These are phyloP conservation scores for Lacanobia wlatinum DNA, from an alignment of 2,888 invertebrate genomes.

Conservation along the genomic window DNA sequence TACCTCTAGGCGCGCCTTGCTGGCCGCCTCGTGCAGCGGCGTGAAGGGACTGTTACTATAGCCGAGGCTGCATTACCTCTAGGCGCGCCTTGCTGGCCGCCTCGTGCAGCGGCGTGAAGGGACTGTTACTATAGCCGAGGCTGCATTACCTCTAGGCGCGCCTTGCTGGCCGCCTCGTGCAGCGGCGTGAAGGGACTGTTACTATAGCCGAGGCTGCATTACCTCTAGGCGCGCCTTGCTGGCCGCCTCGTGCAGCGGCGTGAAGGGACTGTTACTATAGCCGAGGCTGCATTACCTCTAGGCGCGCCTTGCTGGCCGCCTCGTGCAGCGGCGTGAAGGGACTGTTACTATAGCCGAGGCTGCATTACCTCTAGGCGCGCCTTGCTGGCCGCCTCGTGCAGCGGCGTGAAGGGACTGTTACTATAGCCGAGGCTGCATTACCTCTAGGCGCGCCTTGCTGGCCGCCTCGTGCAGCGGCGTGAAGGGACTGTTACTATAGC, in stretches of 20 bases:
- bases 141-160: constrained; percentile 14
- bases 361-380: constrained; percentile 19
- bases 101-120: constrained; percentile 94
- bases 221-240: constrained; percentile 35
- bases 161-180: constrained; percentile 43
- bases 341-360: no score
- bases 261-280: no score
- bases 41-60: no score
- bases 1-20: constrained; percentile 32
- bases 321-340: constrained; percentile 94
- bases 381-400: constrained; percentile 41
- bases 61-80: no score
- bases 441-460: constrained; percentile 34
- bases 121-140: no score
- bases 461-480: constrained; percentile 91
- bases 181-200: constrained; percentile 97
- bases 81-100: constrained; percentile 40
- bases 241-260: constrained; percentile 89
- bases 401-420: constrained; percentile 98
- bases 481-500: no score
- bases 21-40: constrained; percentile 84
- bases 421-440: no score
- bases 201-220: no score
- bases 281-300: no score
- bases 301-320: constrained; percentile 40